phyloP scores from a whole-genome alignment of 2,797 vertebrate genomes.

The Mus minutoides region DNA sequence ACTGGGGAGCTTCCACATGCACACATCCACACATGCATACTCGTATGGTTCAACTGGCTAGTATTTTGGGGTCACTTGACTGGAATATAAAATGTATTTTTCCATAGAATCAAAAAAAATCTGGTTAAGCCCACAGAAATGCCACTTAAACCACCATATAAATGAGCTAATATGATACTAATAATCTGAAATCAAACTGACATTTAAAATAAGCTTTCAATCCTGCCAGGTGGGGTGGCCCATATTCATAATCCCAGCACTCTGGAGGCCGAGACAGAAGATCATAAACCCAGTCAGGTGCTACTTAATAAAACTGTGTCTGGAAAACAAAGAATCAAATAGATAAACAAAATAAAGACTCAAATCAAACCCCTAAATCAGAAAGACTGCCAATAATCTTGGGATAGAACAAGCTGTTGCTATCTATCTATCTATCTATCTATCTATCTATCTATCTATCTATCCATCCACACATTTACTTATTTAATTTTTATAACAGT shows the following conservation, averaged over 20 bases:
- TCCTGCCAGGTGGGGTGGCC: not conserved
- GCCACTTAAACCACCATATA: not conserved
- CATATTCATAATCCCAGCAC: not conserved
- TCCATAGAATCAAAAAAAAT: slow-evolving; percentile 37
- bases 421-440: not conserved
- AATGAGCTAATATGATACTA: not conserved
- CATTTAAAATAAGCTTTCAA: slow-evolving; percentile 58
- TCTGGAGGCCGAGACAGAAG: not conserved
- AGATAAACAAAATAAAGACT: not conserved
- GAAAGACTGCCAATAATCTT: slow-evolving; percentile 24
- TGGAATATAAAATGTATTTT: slow-evolving; percentile 66
- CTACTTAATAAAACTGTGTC: not conserved
- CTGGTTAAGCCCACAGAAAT: slow-evolving; percentile 27
- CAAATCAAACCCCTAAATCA: not conserved
- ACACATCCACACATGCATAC: slow-evolving; percentile 9
- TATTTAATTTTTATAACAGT: not conserved
- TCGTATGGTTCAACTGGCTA: slow-evolving; percentile 30
- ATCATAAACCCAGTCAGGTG: not conserved
- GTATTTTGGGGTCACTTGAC: slow-evolving; percentile 44
- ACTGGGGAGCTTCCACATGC: not conserved
- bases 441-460: not conserved
- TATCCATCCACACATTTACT: not conserved
- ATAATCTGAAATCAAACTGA: slow-evolving; percentile 23
- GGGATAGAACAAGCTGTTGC: not conserved
- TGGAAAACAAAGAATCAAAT: not conserved